Conservation (phyloP, 2,888 invertebrate species). For the Phaedon cochleariae region DNA sequence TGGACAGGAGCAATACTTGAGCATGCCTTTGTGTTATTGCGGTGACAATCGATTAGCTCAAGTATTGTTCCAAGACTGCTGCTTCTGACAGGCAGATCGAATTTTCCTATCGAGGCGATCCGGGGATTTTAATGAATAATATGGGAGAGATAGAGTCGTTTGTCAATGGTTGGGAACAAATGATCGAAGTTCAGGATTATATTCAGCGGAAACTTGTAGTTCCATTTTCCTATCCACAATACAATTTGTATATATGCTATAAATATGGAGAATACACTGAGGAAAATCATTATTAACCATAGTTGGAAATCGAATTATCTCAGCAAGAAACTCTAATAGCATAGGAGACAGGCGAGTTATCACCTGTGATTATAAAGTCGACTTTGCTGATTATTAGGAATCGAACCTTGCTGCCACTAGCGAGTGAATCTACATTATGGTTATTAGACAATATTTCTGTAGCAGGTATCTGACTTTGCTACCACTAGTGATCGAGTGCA, state of each 20-base stretch:
- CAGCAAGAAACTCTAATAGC: too few relatives aligned
- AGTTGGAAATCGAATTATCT: too few relatives aligned
- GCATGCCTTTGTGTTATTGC: conserved; percentile 24
- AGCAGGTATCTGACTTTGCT: too few relatives aligned
- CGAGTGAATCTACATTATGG: too few relatives aligned
- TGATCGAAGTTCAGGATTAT: neutral
- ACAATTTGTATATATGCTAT: neutral
- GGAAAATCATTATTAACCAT: too few relatives aligned
- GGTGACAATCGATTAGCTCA: conserved; percentile 31
- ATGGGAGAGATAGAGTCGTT: neutral
- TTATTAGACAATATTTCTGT: too few relatives aligned
- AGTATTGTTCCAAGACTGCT: conserved; percentile 30
- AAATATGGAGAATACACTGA: neutral
- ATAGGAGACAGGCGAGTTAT: too few relatives aligned
- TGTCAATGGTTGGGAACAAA: neutral
- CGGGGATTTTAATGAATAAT: neutral
- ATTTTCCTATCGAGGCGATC: neutral
- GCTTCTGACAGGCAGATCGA: conserved; percentile 27
- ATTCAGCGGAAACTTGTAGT: neutral
- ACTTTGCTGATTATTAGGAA: too few relatives aligned
- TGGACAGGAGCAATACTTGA: conserved; percentile 14
- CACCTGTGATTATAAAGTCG: too few relatives aligned
- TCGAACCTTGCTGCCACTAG: too few relatives aligned
- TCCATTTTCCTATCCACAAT: neutral
- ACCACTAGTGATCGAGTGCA: too few relatives aligned